Percentiles rank a stretch among this genome's conserved stretches.
These are phyloP conservation scores for Agrilus biguttatus DNA, from an alignment of 2,888 invertebrate genomes.

Conservation along the genomic window DNA sequence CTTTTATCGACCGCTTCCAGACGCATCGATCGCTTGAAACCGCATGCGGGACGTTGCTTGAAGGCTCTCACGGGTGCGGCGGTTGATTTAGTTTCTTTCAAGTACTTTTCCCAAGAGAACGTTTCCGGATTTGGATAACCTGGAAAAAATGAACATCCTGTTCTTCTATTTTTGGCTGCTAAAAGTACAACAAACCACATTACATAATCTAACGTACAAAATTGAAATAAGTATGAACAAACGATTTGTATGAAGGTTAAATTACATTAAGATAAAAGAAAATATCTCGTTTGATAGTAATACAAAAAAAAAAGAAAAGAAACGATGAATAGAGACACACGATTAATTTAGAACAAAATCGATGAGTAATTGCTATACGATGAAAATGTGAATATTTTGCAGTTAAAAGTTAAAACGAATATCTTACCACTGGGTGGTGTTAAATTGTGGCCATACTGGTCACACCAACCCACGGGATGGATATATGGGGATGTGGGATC, in stretches of 20 bases:
- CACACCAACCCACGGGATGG: conserved; percentile 88
- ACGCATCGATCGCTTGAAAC: conserved; percentile 74
- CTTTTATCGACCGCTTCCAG: conserved; percentile 77
- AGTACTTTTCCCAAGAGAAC: conserved; percentile 78
- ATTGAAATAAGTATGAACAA: background rate
- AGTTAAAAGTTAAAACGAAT: background rate
- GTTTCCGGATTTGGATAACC: conserved; percentile 52
- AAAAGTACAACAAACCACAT: too few relatives aligned
- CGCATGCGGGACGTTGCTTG: conserved; percentile 59
- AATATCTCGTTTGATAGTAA: too few relatives aligned
- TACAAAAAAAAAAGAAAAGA: too few relatives aligned
- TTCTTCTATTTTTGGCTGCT: conserved; percentile 4
- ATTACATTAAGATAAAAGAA: too few relatives aligned
- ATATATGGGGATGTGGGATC: conserved; percentile 83
- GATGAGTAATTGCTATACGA: too few relatives aligned
- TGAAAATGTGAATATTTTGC: background rate
- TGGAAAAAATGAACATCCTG: conserved; percentile 22
- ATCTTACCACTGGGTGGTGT: conserved; percentile 72
- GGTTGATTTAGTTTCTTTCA: conserved; percentile 56
- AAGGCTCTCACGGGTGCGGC: conserved; percentile 75
- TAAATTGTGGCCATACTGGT: conserved; percentile 58
- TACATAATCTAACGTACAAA: background rate
- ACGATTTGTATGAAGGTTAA: too few relatives aligned
- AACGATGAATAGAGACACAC: background rate
- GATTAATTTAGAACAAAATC: background rate